Evolutionary conservation across 2,888 invertebrate species (phyloP).

Genomic region (Sinopyrophorus schimmeli): DNA sequence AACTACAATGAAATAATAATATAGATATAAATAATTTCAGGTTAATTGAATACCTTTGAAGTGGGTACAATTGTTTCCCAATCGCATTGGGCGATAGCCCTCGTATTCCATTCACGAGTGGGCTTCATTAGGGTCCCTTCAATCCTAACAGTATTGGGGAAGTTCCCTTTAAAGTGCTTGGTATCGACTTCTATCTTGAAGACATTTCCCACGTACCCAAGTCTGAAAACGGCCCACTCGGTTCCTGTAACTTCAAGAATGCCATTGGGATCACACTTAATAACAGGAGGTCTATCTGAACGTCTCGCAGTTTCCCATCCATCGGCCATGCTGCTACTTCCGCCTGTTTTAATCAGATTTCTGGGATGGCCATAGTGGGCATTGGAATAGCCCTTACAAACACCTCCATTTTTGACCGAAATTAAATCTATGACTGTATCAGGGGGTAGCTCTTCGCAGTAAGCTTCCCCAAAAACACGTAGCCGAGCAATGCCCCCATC

Average conservation of each 20-base stretch:
- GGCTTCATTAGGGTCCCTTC: conserved; percentile 56
- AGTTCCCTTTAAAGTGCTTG: conserved; percentile 67
- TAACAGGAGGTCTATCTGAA: conserved; percentile 62
- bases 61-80: conserved; percentile 60
- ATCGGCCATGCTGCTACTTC: conserved; percentile 62
- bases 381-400: conserved; percentile 62
- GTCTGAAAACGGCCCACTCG: conserved; percentile 66
- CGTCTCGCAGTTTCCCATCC: conserved; percentile 70
- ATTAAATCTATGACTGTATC: conserved; percentile 56
- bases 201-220: conserved; percentile 60
- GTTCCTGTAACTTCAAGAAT: conserved; percentile 62
- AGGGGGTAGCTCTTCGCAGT: conserved; percentile 42
- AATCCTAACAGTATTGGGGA: conserved; percentile 63
- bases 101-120: conserved; percentile 49
- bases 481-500: conserved; percentile 68
- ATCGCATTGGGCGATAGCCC: conserved; percentile 36
- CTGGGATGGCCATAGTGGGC: conserved; percentile 68
- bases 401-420: conserved; percentile 60
- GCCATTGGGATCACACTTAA: conserved; percentile 60
- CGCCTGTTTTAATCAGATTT: conserved; percentile 61
- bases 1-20: conserved; percentile 53
- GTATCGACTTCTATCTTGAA: conserved; percentile 63
- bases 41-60: conserved; percentile 56
- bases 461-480: conserved; percentile 61
- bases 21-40: background rate